Conservation (phyloP, 2,113 vertebrate species). For the Callorhinus ursinus region DNA sequence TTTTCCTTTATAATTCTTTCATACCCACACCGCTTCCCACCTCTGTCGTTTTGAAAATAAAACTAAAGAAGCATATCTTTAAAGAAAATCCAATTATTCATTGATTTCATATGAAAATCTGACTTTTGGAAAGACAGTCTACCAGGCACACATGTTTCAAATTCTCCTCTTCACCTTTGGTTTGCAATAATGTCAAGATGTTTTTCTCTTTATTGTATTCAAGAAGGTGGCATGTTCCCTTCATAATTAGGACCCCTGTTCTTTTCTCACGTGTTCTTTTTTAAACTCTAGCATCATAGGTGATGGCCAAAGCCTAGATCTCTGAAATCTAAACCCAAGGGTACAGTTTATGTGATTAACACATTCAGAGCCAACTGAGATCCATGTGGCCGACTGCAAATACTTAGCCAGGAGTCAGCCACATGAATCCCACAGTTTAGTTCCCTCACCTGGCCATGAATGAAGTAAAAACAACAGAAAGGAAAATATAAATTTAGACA, state of each 20-base stretch:
- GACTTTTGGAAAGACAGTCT: neutral
- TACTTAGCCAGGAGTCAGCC: neutral
- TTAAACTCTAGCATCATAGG: neutral
- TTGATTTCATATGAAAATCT: conserved; percentile 30
- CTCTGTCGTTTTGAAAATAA: neutral
- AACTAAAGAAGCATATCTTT: neutral
- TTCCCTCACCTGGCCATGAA: neutral
- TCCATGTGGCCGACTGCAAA: neutral
- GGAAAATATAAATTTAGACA: neutral
- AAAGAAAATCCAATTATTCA: neutral
- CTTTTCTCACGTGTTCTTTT: neutral
- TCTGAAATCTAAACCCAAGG: neutral
- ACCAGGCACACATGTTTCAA: neutral
- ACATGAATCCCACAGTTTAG: neutral
- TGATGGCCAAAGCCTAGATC: neutral
- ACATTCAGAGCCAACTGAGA: neutral
- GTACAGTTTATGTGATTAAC: neutral
- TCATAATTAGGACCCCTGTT: neutral
- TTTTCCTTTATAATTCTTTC: neutral
- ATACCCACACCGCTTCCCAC: neutral
- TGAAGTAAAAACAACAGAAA: neutral
- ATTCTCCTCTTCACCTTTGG: neutral
- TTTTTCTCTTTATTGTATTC: neutral
- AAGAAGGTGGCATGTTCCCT: neutral
- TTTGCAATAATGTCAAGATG: neutral